Percentiles rank a stretch among this genome's conserved stretches.
phyloP scores from a whole-genome alignment of 2,797 vertebrate genomes.

The Denticeps clupeoides region DNA sequence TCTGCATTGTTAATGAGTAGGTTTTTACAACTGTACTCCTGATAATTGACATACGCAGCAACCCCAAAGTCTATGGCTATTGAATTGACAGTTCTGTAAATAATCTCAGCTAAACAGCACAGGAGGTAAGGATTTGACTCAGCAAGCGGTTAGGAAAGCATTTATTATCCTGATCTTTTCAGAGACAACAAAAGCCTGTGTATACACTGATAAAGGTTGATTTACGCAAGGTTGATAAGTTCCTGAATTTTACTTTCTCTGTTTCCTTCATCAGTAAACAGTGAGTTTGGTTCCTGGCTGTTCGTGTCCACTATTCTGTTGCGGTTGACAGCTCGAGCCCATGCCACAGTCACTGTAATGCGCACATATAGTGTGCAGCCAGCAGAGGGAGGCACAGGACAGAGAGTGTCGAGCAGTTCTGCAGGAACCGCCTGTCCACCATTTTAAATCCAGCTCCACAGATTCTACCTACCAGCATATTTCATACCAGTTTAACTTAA shows the following conservation, averaged over 20 bases:
- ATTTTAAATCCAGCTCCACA: conserved; percentile 1
- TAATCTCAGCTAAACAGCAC: no score
- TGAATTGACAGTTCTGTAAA: no score
- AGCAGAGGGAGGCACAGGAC: conserved; percentile 22
- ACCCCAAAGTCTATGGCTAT: no score
- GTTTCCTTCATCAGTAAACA: conserved; percentile 2
- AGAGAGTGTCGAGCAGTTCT: neutral
- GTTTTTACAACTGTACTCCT: neutral
- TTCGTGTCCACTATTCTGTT: conserved; percentile 81
- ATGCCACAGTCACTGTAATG: conserved; percentile 56
- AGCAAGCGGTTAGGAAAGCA: no score
- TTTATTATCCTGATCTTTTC: no score
- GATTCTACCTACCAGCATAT: no score
- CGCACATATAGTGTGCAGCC: conserved; percentile 32
- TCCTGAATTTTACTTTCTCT: neutral
- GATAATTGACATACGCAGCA: no score
- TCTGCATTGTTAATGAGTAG: neutral
- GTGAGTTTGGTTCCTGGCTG: conserved; percentile 56
- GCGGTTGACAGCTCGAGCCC: conserved; percentile 83
- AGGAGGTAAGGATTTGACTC: no score
- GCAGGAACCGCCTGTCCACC: neutral
- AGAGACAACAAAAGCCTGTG: no score
- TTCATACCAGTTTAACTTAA: no score
- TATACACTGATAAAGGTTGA: no score
- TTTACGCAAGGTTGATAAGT: no score